Conservation (phyloP, 1,140 invertebrate species). For the Ips typographus region DNA sequence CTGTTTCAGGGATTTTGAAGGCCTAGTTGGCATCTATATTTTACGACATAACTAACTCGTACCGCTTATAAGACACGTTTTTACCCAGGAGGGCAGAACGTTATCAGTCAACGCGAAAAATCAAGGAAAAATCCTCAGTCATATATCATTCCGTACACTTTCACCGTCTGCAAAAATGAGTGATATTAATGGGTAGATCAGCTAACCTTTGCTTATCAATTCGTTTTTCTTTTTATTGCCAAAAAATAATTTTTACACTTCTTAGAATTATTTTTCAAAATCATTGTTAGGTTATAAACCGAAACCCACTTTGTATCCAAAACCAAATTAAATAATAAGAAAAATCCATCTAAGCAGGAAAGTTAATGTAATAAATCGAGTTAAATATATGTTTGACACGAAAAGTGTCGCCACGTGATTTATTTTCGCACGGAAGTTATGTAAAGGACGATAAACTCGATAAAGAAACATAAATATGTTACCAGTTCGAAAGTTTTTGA, state of each 20-base stretch:
- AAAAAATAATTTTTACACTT: neutral
- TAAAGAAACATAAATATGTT: conserved; percentile 36
- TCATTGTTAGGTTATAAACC: neutral
- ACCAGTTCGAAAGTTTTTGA: conserved; percentile 35
- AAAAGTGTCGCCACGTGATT: conserved; percentile 32
- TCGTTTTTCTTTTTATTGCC: conserved; percentile 13
- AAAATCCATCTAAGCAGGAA: neutral
- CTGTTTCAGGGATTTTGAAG: neutral
- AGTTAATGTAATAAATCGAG: conserved; percentile 14
- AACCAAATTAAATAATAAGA: neutral
- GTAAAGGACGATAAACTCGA: conserved; percentile 34
- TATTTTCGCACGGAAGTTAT: conserved; percentile 29
- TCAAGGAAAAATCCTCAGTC: conserved; percentile 11
- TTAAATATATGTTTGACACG: conserved; percentile 28
- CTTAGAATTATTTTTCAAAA: neutral
- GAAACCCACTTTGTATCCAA: too few relatives aligned
- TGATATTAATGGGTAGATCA: conserved; percentile 16
- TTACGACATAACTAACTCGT: neutral
- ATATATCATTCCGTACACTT: conserved; percentile 22
- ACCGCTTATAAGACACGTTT: conserved; percentile 9
- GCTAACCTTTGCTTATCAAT: conserved; percentile 20
- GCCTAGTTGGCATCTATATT: neutral
- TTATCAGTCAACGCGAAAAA: conserved; percentile 27
- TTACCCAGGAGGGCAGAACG: conserved; percentile 21
- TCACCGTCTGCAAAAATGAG: conserved; percentile 18